Percentiles rank a stretch among this genome's conserved stretches.
phyloP scores from a whole-genome alignment of 2,113 vertebrate genomes.

The Spilogale gracilis region DNA sequence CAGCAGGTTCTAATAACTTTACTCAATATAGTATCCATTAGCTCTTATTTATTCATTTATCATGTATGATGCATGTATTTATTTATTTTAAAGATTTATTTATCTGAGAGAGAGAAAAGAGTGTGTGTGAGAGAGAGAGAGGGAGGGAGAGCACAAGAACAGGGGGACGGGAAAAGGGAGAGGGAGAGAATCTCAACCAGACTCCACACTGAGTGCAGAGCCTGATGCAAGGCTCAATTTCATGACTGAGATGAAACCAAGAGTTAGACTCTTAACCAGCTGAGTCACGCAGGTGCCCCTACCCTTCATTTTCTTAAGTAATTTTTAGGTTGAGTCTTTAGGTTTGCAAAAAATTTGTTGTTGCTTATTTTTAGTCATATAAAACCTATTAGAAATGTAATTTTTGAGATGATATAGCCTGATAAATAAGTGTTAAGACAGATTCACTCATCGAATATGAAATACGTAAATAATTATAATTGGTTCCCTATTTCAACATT shows the following conservation, averaged over 20 bases:
- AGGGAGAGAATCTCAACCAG: neutral
- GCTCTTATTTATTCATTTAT: neutral
- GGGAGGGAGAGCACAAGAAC: neutral
- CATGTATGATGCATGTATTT: no score
- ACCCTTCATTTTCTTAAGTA: neutral
- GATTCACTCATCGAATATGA: neutral
- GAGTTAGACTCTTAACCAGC: neutral
- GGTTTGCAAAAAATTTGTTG: neutral
- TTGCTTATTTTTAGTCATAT: slow-evolving; percentile 3
- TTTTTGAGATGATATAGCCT: neutral
- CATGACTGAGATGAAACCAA: neutral
- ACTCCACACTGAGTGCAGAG: neutral
- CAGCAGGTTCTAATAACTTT: neutral
- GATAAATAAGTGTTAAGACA: neutral
- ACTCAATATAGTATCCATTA: neutral
- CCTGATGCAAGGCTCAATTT: neutral
- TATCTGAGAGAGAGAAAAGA: neutral
- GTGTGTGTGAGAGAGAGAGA: neutral
- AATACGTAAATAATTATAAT: neutral
- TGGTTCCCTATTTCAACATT: neutral
- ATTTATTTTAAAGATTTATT: neutral
- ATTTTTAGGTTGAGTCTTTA: neutral
- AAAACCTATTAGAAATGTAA: neutral
- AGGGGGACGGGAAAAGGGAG: neutral
- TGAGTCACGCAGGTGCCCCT: neutral